Evolutionary conservation across 2,888 invertebrate genomes (phyloP).

Genomic region (Aphrophora alni): DNA sequence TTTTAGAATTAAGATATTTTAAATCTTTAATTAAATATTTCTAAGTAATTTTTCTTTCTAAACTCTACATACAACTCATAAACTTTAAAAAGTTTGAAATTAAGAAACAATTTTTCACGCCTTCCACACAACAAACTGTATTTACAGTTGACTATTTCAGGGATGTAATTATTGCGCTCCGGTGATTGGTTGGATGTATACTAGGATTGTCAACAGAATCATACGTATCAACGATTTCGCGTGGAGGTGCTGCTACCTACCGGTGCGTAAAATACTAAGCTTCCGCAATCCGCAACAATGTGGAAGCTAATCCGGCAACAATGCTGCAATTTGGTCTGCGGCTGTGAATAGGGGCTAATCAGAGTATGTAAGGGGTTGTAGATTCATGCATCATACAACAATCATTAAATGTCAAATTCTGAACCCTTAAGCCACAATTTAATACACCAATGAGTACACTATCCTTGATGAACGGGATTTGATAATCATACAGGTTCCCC

Average conservation of each 20-base stretch:
- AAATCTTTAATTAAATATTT: too few species aligned
- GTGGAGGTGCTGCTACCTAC: not conserved
- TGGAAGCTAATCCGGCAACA: conserved; percentile 1
- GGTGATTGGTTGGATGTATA: not conserved
- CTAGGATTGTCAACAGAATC: not conserved
- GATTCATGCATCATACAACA: not conserved
- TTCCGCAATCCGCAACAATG: conserved; percentile 6
- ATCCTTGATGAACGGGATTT: not conserved
- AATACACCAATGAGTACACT: not conserved
- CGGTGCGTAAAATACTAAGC: not conserved
- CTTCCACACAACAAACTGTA: not conserved
- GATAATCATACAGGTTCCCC: not conserved
- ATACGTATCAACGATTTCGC: not conserved
- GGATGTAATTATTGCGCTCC: not conserved
- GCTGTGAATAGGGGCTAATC: not conserved
- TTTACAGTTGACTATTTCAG: not conserved
- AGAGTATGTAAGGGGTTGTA: conserved; percentile 2
- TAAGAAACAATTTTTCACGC: not conserved
- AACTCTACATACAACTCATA: too few species aligned
- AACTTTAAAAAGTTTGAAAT: too few species aligned
- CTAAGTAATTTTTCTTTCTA: too few species aligned
- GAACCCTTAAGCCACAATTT: not conserved
- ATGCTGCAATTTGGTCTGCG: not conserved
- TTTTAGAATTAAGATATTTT: too few species aligned
- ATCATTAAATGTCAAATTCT: not conserved